phyloP scores from a whole-genome alignment of 2,888 invertebrate species.

The Ferrisia virgata region DNA sequence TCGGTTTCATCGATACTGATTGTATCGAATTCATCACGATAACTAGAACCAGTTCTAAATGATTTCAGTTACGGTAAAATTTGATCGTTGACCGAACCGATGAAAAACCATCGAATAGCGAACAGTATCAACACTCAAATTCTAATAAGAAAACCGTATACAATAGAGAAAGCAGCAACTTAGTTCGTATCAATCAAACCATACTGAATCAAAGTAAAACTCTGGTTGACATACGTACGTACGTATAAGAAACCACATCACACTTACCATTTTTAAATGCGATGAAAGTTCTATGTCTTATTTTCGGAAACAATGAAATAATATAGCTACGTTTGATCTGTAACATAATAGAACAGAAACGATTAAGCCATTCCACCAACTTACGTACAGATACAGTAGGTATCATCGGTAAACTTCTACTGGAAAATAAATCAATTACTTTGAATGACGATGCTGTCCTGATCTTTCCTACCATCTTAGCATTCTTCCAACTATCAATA shows the following conservation, averaged over 20 bases:
- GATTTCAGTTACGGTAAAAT: too few species aligned
- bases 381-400: too few species aligned
- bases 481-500: conserved; percentile 24
- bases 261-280: conserved; percentile 44
- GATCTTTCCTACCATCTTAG: conserved; percentile 29
- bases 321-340: conserved; percentile 36
- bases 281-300: conserved; percentile 41
- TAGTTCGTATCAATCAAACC: not conserved
- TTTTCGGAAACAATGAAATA: conserved; percentile 28
- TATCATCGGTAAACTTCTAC: not conserved
- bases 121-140: too few species aligned
- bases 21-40: too few species aligned
- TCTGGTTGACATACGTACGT: not conserved
- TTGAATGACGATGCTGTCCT: conserved; percentile 4
- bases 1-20: too few species aligned
- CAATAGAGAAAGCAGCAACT: not conserved
- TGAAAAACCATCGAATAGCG: not conserved
- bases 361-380: too few species aligned
- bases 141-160: too few species aligned
- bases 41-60: too few species aligned
- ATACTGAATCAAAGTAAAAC: not conserved
- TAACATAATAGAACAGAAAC: not conserved
- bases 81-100: too few species aligned
- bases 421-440: not conserved
- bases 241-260: not conserved